These are phyloP conservation scores for Sphaeridia pumilis DNA, from an alignment of 2,888 invertebrate genomes.

Conservation along the genomic window DNA sequence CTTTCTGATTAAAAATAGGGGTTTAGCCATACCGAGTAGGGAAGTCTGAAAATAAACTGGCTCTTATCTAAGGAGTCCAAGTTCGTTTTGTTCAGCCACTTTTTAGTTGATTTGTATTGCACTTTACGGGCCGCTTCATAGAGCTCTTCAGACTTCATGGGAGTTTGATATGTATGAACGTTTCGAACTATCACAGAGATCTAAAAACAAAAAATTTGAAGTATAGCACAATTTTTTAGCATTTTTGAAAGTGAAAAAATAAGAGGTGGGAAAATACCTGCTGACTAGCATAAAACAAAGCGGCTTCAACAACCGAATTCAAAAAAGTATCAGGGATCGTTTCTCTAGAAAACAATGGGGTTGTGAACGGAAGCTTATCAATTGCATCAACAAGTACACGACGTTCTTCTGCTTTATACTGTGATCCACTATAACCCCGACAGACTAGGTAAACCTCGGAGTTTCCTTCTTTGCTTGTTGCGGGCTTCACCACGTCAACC, in stretches of 20 bases:
- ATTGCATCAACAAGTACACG: conserved; percentile 40
- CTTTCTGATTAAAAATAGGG: neutral
- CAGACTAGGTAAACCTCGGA: conserved; percentile 84
- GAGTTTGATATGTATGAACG: too few relatives aligned
- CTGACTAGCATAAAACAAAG: conserved; percentile 5
- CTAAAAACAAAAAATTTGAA: conserved; percentile 1
- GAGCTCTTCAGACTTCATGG: too few relatives aligned
- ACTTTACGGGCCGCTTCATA: too few relatives aligned
- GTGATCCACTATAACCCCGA: conserved; percentile 48
- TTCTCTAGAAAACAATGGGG: conserved; percentile 4
- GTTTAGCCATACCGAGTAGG: too few relatives aligned
- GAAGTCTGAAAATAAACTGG: too few relatives aligned
- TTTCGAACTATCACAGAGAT: conserved; percentile 5
- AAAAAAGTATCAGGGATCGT: conserved; percentile 7
- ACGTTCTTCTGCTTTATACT: conserved; percentile 42
- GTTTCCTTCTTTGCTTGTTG: conserved; percentile 87
- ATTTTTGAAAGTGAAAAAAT: neutral
- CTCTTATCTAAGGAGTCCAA: too few relatives aligned
- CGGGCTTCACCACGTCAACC: conserved; percentile 72
- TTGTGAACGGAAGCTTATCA: conserved; percentile 13
- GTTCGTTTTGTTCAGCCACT: too few relatives aligned
- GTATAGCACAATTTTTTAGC: neutral
- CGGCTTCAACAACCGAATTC: conserved; percentile 4
- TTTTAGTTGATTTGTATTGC: too few relatives aligned
- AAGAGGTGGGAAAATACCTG: conserved; percentile 2